Base-by-base conservation (phyloP, 2,888 invertebrate species). In the Gari tellinella region DNA sequence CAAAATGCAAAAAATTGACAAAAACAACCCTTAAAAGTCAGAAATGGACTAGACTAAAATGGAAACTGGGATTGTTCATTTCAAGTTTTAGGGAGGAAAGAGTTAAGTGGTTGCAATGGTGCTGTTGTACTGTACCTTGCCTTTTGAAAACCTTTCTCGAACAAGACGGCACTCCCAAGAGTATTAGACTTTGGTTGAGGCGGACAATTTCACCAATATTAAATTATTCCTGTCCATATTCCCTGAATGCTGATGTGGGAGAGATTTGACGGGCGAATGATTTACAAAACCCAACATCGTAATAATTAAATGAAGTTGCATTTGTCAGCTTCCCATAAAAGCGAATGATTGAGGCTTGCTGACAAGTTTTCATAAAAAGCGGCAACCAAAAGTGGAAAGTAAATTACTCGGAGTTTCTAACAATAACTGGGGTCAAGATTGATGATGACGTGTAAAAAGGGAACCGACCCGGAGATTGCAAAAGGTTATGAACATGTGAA, bases 161-260 rank as follows among this genome's bases (percentile, higher is more conserved):
- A 31, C 31, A 31, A 31, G 31, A 10, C 4, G 31, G 31, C 31
- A 53, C 25, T 62, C 53, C 46, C 48, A 38, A 1, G 40, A 48
- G 46, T 37, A 55, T 19, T 23, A 46, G 45, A 19, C 45, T 58
- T 65, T 25, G 53, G 46, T 60, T 65, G 55, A 40, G 65, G 46
- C 38, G 49, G 55, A 74, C 64, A 64, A 74, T 64, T 69, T 61
- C 56, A 58, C 62, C 46, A 56, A 75, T 75, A 75, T 75, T 70
- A 70, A 70, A 70, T 75, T 75, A 75, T 75, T 69, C 65, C 69
- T 70, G 62, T 57, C 56, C 69, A 45, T 69, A 61, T 52, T 62
- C 57, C 17, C 48, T 62, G 65, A 66, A 75, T 69, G 69, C 61
- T 55, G 75, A 65, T 75, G 65, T 57, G 56, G 46, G 51, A 48